Evolutionary conservation across 1,140 invertebrate genomes (phyloP).

Genomic region (Drosophila tsacasi): DNA sequence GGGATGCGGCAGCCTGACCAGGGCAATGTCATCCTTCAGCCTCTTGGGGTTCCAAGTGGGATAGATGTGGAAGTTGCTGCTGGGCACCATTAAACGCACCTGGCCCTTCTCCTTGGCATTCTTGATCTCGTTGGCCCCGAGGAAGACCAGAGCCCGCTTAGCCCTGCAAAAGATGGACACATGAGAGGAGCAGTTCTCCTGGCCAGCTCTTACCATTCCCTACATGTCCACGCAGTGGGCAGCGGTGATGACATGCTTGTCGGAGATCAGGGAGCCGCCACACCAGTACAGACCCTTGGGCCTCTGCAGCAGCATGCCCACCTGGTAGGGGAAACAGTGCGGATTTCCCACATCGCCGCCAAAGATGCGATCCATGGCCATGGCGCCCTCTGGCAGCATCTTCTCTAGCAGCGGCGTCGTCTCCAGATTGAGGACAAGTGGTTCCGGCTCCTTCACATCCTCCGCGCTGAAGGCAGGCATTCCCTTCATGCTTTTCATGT

Average conservation of each 20-base stretch:
- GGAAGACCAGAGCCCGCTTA: slow-evolving; percentile 80
- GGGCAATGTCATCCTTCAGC: slow-evolving; percentile 87
- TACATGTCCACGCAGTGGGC: slow-evolving; percentile 86
- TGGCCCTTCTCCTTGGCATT: slow-evolving; percentile 83
- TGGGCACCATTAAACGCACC: slow-evolving; percentile 78
- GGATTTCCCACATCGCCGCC: slow-evolving; percentile 80
- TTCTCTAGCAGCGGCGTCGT: slow-evolving; percentile 67
- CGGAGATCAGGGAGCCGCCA: slow-evolving; percentile 87
- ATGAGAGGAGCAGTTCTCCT: not conserved
- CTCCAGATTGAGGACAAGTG: slow-evolving; percentile 72
- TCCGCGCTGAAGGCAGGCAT: slow-evolving; percentile 28
- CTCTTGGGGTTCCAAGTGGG: slow-evolving; percentile 85
- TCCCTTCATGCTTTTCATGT: slow-evolving; percentile 18
- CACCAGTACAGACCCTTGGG: slow-evolving; percentile 86
- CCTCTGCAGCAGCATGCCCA: slow-evolving; percentile 78
- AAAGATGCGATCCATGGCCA: slow-evolving; percentile 83
- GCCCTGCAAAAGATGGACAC: slow-evolving; percentile 49
- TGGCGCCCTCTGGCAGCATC: slow-evolving; percentile 73
- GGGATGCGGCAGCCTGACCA: slow-evolving; percentile 86
- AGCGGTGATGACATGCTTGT: slow-evolving; percentile 87
- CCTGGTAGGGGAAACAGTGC: slow-evolving; percentile 84
- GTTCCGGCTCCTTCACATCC: slow-evolving; percentile 50
- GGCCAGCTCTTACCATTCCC: slow-evolving; percentile 12
- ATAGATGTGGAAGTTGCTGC: slow-evolving; percentile 85
- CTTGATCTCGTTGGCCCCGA: slow-evolving; percentile 86